Base-by-base conservation (phyloP, 2,888 invertebrate genomes). In the Branchellion lobata region DNA sequence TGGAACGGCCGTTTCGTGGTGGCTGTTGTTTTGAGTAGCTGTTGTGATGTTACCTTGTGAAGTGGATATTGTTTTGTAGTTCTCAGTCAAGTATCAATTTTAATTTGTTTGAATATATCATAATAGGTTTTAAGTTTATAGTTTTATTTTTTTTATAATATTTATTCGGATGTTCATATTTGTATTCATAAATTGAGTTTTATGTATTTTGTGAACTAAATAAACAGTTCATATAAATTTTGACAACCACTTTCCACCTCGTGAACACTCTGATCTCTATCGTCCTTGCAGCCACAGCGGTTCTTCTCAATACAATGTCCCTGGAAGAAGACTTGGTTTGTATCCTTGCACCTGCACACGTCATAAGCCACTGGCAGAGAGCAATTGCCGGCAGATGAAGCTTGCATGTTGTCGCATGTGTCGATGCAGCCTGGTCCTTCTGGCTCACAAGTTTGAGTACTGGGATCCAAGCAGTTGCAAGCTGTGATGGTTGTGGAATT, bases 291-390 rank as follows among this genome's bases (percentile, higher is more conserved):
- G 5, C 73, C 73, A 24, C 73, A 73, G 1, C 36, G 36, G 2
- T 27, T 40, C 11, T 34, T n/a, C 14, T 73, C 47, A 5, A 73
- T 73, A 40, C 73, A 73, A 3, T 27, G 21, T 24, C 73, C 73
- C 73, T 73, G 73, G 73, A 40, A 73, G 40, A 73, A 27, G n/a
- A 73, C 73, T 24, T 73, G 40, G 5, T 24, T 24, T 14, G 73
- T 2, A 11, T 73, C 47, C 5, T 40, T 73, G 27, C 73, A 73
- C 2, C 29, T 5, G 24, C 73, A 73, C 2, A 47, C 73, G 24
- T 73, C 73, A 27, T 21, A 73, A 5, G 24, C 73, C 3, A 14
- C 2, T 5, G 73, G 73, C n/a, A 73, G 47, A 73, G 8, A 11
- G 47, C 73, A 73, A 11, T 27, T 33, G 3, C 5, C 31, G 61